These are phyloP conservation scores for Pseudomugil tenellus DNA, from an alignment of 2,797 vertebrate genomes.

Conservation along the genomic window DNA sequence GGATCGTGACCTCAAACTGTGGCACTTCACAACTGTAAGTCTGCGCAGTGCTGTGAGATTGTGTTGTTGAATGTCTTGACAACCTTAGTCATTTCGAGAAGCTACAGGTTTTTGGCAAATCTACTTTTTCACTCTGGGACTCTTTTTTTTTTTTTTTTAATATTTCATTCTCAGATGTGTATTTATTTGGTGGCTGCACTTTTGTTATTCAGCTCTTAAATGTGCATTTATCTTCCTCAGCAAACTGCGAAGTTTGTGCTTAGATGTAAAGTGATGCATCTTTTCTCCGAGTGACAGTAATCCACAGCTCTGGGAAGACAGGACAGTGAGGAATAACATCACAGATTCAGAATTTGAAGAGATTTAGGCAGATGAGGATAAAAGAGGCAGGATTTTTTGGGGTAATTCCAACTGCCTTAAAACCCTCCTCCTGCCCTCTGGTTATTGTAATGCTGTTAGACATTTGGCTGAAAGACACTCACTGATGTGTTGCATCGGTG, in stretches of 20 bases:
- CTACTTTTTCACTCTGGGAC: not conserved
- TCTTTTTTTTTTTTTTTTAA: not conserved
- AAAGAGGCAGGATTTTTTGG: slow-evolving; percentile 57
- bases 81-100: not conserved
- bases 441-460: slow-evolving; percentile 45
- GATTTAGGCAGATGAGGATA: slow-evolving; percentile 54
- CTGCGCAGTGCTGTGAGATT: not conserved
- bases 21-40: not conserved
- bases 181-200: slow-evolving; percentile 10
- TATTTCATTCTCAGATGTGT: slow-evolving; percentile 9
- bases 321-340: slow-evolving; percentile 54
- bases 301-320: slow-evolving; percentile 51
- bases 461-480: slow-evolving; percentile 4
- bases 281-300: slow-evolving; percentile 67
- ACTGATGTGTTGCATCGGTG: slow-evolving; percentile 18
- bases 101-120: not conserved
- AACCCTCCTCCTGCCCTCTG: slow-evolving; percentile 31
- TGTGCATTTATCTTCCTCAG: slow-evolving; percentile 46
- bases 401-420: slow-evolving; percentile 62
- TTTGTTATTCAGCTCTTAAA: slow-evolving; percentile 39
- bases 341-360: slow-evolving; percentile 62
- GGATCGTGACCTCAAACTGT: not conserved
- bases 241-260: slow-evolving; percentile 45
- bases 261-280: slow-evolving; percentile 57
- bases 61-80: too few species aligned